Percentiles rank a stretch among this genome's conserved stretches.
Evolutionary conservation across 2,888 invertebrate species (phyloP).

Genomic region (Lottia scabra): DNA sequence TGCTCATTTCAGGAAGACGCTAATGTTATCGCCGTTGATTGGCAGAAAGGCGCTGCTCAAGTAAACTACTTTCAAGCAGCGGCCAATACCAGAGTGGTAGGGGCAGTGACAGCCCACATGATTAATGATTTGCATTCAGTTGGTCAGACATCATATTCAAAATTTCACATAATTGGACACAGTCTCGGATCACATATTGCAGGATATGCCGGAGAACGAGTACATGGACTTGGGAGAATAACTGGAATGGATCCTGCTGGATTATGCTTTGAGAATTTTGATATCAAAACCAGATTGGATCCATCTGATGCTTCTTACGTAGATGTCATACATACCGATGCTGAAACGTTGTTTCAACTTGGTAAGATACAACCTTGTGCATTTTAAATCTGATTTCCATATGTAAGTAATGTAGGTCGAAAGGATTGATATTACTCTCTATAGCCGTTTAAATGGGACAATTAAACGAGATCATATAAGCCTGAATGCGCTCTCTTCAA

Average conservation of each 20-base stretch:
- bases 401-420: too few relatives aligned
- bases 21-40: constrained; percentile 28
- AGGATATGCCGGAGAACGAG: background rate
- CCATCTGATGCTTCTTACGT: constrained; percentile 86
- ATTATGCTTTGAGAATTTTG: constrained; percentile 89
- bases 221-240: background rate
- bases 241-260: constrained; percentile 82
- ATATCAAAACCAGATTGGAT: constrained; percentile 82
- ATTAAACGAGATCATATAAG: too few relatives aligned
- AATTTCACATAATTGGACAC: constrained; percentile 7
- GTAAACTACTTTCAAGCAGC: constrained; percentile 29
- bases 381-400: too few relatives aligned
- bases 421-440: too few relatives aligned
- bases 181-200: constrained; percentile 5
- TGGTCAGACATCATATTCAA: background rate
- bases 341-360: constrained; percentile 13
- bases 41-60: constrained; percentile 21
- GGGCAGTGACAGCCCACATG: constrained; percentile 23
- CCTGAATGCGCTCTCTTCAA: too few relatives aligned
- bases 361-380: background rate
- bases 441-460: too few relatives aligned
- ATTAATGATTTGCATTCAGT: constrained; percentile 10
- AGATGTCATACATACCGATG: constrained; percentile 91
- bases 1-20: constrained; percentile 11
- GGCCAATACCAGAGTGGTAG: constrained; percentile 28